Evolutionary conservation across 2,797 vertebrate genomes (phyloP).

Genomic region (Leptatherina wallacei): DNA sequence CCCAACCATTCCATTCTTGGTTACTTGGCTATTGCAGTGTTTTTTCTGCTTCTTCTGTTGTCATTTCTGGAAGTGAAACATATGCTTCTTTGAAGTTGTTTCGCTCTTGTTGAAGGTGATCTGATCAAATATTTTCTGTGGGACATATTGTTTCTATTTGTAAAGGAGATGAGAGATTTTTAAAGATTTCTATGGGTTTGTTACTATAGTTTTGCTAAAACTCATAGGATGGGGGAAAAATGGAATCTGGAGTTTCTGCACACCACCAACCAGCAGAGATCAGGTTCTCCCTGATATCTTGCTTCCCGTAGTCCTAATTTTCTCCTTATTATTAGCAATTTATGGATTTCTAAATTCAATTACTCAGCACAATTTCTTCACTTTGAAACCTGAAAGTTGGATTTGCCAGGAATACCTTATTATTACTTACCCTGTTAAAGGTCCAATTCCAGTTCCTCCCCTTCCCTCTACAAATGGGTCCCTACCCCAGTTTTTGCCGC

Average conservation of each 20-base stretch:
- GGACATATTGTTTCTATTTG: background rate
- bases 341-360: background rate
- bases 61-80: slow-evolving; percentile 8
- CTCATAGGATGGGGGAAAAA: slow-evolving; percentile 30
- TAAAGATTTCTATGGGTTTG: background rate
- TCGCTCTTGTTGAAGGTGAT: slow-evolving; percentile 17
- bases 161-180: slow-evolving; percentile 11
- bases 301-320: slow-evolving; percentile 36
- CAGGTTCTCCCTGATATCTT: slow-evolving; percentile 30
- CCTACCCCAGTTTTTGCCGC: too few relatives aligned
- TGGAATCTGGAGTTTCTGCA: slow-evolving; percentile 82
- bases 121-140: background rate
- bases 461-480: background rate
- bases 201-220: slow-evolving; percentile 20
- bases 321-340: slow-evolving; percentile 21
- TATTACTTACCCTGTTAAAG: background rate
- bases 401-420: background rate
- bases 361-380: background rate
- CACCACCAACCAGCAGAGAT: slow-evolving; percentile 65
- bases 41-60: background rate
- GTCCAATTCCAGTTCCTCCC: background rate
- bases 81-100: slow-evolving; percentile 17
- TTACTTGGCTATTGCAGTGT: slow-evolving; percentile 24
- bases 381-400: slow-evolving; percentile 7
- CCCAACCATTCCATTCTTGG: slow-evolving; percentile 28